Evolutionary conservation across 1,140 invertebrate genomes (phyloP).

Genomic region (Theocolax elegans): DNA sequence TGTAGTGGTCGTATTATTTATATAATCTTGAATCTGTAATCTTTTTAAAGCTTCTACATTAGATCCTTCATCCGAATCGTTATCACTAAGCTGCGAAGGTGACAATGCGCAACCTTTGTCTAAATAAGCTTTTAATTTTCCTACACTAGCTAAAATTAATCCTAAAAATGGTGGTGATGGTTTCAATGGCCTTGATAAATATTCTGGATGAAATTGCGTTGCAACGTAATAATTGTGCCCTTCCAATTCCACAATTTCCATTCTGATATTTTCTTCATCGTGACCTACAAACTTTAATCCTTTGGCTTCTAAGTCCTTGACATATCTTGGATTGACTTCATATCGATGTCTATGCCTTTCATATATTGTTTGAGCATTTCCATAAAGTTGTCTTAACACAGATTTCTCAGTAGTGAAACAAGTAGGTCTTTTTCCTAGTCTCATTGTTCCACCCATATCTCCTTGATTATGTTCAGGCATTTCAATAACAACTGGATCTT

Average conservation of each 20-base stretch:
- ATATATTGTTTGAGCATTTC: slow-evolving; percentile 83
- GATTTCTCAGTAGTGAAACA: slow-evolving; percentile 74
- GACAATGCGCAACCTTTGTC: slow-evolving; percentile 77
- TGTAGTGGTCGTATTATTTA: neutral
- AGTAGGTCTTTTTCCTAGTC: slow-evolving; percentile 91
- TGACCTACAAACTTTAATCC: slow-evolving; percentile 90
- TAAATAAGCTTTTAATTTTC: slow-evolving; percentile 78
- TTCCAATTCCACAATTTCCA: slow-evolving; percentile 86
- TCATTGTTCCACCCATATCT: slow-evolving; percentile 97
- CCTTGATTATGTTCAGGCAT: slow-evolving; percentile 98
- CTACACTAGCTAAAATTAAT: slow-evolving; percentile 86
- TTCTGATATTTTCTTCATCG: slow-evolving; percentile 77
- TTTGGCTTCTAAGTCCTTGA: slow-evolving; percentile 79
- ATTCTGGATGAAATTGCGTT: slow-evolving; percentile 98
- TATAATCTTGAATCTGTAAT: neutral
- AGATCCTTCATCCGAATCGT: slow-evolving; percentile 72
- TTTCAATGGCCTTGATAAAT: slow-evolving; percentile 90
- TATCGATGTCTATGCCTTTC: slow-evolving; percentile 97
- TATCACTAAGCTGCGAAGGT: slow-evolving; percentile 75
- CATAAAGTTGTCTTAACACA: slow-evolving; percentile 84
- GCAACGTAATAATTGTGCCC: slow-evolving; percentile 93
- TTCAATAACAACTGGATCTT: slow-evolving; percentile 90
- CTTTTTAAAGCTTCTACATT: slow-evolving; percentile 19
- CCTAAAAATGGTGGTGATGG: slow-evolving; percentile 97
- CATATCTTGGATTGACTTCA: slow-evolving; percentile 93